Evolutionary conservation across 2,113 vertebrate species (phyloP).

Genomic region (Pituophis catenifer): DNA sequence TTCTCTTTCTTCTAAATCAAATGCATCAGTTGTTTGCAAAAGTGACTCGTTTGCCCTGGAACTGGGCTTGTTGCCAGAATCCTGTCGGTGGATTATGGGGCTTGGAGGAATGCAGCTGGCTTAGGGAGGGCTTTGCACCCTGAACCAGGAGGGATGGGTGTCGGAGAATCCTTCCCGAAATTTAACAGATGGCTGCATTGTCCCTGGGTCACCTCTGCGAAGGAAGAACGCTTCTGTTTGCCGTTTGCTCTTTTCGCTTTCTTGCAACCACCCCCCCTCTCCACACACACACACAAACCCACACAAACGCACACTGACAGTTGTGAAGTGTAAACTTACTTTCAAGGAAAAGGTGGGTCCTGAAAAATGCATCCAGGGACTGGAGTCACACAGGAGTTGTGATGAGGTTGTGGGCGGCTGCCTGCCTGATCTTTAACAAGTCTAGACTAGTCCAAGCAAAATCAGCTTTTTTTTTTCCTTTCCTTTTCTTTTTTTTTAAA

Average conservation of each 20-base stretch:
- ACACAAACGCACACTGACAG: not conserved
- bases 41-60: not conserved
- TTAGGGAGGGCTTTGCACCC: no score
- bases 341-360: not conserved
- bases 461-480: conserved; percentile 14
- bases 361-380: no score
- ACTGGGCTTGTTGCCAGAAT: not conserved
- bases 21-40: not conserved
- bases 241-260: not conserved
- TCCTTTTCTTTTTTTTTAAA: not conserved
- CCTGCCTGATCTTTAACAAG: conserved; percentile 45
- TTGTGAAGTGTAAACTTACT: not conserved
- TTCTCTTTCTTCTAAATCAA: not conserved
- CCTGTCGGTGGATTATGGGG: not conserved
- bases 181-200: not conserved
- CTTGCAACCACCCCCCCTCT: not conserved
- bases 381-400: not conserved
- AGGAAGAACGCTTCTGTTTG: not conserved
- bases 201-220: not conserved
- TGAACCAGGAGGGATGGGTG: no score
- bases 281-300: not conserved
- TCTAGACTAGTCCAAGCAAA: conserved; percentile 58
- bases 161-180: not conserved
- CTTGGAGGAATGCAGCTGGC: not conserved
- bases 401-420: not conserved